Evolutionary conservation across 30 jellyfish, hydroid and myxozoan species (phyloP).

Genomic region (Aurelia sp.): DNA sequence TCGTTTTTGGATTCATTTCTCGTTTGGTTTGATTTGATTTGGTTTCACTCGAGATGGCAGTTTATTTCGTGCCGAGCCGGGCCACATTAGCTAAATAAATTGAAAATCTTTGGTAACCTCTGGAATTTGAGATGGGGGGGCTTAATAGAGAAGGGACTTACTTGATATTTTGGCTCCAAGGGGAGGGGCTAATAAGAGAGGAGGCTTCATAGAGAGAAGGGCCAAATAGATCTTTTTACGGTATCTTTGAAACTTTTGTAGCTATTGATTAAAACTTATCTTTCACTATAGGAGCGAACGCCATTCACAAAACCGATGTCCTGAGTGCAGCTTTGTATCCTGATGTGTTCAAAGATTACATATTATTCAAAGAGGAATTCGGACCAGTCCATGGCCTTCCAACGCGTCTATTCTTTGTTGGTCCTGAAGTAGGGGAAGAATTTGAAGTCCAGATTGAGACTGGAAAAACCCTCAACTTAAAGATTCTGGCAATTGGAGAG

Average conservation of each 20-base stretch:
- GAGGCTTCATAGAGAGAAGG: not conserved
- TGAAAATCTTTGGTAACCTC: too few species aligned
- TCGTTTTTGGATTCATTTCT: too few species aligned
- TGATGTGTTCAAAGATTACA: slow-evolving; percentile 86
- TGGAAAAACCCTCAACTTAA: slow-evolving; percentile 87
- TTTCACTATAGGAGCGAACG: slow-evolving; percentile 32
- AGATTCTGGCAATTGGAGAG: slow-evolving; percentile 97
- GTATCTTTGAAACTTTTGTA: too few species aligned
- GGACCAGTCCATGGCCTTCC: slow-evolving; percentile 99
- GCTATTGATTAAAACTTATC: too few species aligned
- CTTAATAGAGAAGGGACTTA: too few species aligned
- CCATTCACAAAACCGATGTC: slow-evolving; percentile 76
- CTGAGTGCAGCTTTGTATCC: slow-evolving; percentile 98
- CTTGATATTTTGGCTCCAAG: too few species aligned
- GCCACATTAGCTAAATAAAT: too few species aligned
- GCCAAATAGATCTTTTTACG: not conserved
- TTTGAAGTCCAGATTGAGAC: slow-evolving; percentile 87
- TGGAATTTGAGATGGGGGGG: not conserved
- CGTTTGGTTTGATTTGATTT: too few species aligned
- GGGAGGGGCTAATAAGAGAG: too few species aligned
- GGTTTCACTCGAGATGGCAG: too few species aligned
- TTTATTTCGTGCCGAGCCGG: too few species aligned
- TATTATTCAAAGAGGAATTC: slow-evolving; percentile 79
- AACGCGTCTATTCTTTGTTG: slow-evolving; percentile 95
- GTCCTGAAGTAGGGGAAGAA: slow-evolving; percentile 97